These are phyloP conservation scores for Trisateles emortualis DNA, from an alignment of 2,888 invertebrate genomes.

Conservation along the genomic window DNA sequence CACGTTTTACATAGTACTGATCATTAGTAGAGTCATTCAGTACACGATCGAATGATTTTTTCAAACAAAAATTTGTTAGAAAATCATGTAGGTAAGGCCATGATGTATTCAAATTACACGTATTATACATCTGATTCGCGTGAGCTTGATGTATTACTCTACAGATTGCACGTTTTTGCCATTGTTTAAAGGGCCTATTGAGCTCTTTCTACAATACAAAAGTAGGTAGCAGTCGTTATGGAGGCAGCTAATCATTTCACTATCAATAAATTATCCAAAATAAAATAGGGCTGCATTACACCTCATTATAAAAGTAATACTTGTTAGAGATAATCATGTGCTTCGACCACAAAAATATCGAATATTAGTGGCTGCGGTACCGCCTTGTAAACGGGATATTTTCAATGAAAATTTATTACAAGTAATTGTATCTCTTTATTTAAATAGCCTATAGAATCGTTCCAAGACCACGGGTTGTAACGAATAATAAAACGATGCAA, in stretches of 20 bases:
- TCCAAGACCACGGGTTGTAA: slow-evolving; percentile 57
- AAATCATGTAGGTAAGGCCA: slow-evolving; percentile 54
- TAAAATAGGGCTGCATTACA: slow-evolving; percentile 28
- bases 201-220: slow-evolving; percentile 45
- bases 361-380: slow-evolving; percentile 14
- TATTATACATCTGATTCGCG: slow-evolving; percentile 61
- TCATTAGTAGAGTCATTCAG: slow-evolving; percentile 70
- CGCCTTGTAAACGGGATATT: slow-evolving; percentile 31
- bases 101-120: slow-evolving; percentile 69
- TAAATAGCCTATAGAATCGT: slow-evolving; percentile 57
- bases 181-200: slow-evolving; percentile 55
- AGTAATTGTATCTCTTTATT: slow-evolving; percentile 56
- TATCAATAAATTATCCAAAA: slow-evolving; percentile 23
- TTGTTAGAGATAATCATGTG: slow-evolving; percentile 38
- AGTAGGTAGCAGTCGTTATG: slow-evolving; percentile 21
- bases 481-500: slow-evolving; percentile 65
- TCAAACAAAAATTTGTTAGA: slow-evolving; percentile 61
- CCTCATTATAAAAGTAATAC: slow-evolving; percentile 34
- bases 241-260: slow-evolving; percentile 28
- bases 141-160: slow-evolving; percentile 61
- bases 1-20: slow-evolving; percentile 69
- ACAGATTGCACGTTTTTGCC: slow-evolving; percentile 58
- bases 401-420: slow-evolving; percentile 39
- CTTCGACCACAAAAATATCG: slow-evolving; percentile 36
- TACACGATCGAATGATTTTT: slow-evolving; percentile 67